Conservation (phyloP, 2,797 vertebrate species). For the Oryzias sinensis region DNA sequence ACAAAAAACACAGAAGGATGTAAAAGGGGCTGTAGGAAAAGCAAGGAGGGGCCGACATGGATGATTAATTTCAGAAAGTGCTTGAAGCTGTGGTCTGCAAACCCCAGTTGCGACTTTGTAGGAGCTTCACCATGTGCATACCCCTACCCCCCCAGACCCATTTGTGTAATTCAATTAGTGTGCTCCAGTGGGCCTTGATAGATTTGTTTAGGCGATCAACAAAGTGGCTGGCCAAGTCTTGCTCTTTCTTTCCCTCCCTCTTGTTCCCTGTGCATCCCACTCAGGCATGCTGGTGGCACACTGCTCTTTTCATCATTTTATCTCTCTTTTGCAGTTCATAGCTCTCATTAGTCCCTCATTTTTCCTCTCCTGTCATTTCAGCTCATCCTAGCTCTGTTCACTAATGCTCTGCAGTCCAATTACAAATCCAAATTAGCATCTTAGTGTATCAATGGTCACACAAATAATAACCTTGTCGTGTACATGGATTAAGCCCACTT, state of each 20-base stretch:
- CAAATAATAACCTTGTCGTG: constrained; percentile 27
- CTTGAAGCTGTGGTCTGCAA: constrained; percentile 62
- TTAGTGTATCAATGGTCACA: constrained; percentile 16
- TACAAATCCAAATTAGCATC: constrained; percentile 37
- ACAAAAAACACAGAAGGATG: constrained; percentile 33
- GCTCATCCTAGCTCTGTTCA: constrained; percentile 19
- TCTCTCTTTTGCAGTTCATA: constrained; percentile 40
- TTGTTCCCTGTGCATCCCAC: constrained; percentile 38
- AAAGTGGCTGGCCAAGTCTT: constrained; percentile 64
- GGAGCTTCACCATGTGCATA: constrained; percentile 58
- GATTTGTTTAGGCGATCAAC: constrained; percentile 79
- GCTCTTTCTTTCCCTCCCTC: constrained; percentile 47
- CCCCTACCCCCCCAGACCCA: constrained; percentile 54
- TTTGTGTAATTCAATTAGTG: constrained; percentile 81
- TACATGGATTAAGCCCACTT: constrained; percentile 6
- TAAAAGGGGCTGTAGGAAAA: constrained; percentile 55
- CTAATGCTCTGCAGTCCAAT: constrained; percentile 29
- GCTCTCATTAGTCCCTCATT: constrained; percentile 37
- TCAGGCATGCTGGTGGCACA: constrained; percentile 37
- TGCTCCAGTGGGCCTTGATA: constrained; percentile 72
- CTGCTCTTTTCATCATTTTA: constrained; percentile 48
- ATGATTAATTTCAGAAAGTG: constrained; percentile 76
- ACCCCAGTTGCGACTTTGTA: constrained; percentile 55
- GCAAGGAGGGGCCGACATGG: constrained; percentile 48
- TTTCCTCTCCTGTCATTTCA: constrained; percentile 24